Conservation (phyloP, 1,140 invertebrate genomes). For the Apis florea region DNA sequence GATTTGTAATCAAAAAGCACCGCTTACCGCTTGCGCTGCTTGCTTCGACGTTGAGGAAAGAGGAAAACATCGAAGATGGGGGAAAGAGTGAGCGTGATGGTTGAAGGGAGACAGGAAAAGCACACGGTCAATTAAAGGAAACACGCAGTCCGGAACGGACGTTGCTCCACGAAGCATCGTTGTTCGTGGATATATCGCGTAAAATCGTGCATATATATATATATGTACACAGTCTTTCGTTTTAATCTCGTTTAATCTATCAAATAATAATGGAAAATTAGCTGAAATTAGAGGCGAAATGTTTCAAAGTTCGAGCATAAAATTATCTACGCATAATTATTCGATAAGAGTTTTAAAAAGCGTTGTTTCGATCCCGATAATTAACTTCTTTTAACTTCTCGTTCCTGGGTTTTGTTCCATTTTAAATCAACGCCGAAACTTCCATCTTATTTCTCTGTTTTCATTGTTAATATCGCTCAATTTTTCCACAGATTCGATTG, state of each 20-base stretch:
- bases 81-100: background rate
- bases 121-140: constrained; percentile 74
- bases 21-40: constrained; percentile 17
- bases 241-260: background rate
- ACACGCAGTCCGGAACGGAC: constrained; percentile 76
- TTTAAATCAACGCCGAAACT: background rate
- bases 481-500: background rate
- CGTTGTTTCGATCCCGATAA: background rate
- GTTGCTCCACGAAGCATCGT: constrained; percentile 72
- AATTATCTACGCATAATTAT: background rate
- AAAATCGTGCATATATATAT: background rate
- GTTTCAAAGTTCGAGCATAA: background rate
- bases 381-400: background rate
- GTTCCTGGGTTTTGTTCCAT: background rate
- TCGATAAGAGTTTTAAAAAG: background rate
- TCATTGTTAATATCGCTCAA: background rate
- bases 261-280: background rate
- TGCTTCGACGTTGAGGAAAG: background rate
- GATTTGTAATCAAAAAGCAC: background rate
- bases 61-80: constrained; percentile 32
- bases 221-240: background rate
- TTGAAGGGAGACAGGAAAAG: constrained; percentile 28
- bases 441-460: background rate
- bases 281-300: too few relatives aligned
- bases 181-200: constrained; percentile 37